phyloP scores from a whole-genome alignment of 2,797 vertebrate genomes.

The Anas acuta region DNA sequence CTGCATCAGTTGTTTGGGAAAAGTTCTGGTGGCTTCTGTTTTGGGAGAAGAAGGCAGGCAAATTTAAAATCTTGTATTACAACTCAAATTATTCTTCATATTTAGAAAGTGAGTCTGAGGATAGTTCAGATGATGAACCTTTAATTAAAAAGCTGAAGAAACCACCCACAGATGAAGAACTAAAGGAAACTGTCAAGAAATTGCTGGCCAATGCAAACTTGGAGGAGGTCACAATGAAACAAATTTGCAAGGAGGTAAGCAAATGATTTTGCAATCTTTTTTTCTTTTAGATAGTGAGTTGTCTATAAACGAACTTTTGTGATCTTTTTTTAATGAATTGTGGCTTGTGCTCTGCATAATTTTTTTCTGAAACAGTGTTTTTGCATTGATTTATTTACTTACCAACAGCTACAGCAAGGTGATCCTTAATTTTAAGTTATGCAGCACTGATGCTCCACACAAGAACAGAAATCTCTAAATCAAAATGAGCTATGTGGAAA shows the following conservation, averaged over 20 bases:
- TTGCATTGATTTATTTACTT: not conserved
- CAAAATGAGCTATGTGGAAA: not conserved
- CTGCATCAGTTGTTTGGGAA: not conserved
- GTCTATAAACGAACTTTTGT: not conserved
- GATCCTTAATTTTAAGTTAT: not conserved
- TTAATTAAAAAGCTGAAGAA: constrained; percentile 93
- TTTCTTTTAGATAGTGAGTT: not conserved
- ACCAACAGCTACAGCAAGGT: not conserved
- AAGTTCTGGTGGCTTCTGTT: not conserved
- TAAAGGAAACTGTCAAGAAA: constrained; percentile 88
- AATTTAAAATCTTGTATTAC: not conserved
- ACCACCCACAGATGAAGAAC: constrained; percentile 88
- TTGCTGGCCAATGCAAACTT: constrained; percentile 90
- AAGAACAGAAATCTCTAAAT: not conserved
- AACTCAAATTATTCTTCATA: constrained; percentile 34
- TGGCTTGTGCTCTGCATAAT: not conserved
- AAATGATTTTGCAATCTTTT: not conserved
- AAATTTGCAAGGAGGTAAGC: constrained; percentile 91
- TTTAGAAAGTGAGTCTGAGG: constrained; percentile 85
- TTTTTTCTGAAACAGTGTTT: not conserved
- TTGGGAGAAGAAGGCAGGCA: not conserved
- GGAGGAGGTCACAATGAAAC: constrained; percentile 97
- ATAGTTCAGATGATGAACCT: constrained; percentile 92
- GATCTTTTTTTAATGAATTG: not conserved
- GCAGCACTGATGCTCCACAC: not conserved